Evolutionary conservation across 2,888 invertebrate genomes (phyloP).

Genomic region (Hartigia nigra): DNA sequence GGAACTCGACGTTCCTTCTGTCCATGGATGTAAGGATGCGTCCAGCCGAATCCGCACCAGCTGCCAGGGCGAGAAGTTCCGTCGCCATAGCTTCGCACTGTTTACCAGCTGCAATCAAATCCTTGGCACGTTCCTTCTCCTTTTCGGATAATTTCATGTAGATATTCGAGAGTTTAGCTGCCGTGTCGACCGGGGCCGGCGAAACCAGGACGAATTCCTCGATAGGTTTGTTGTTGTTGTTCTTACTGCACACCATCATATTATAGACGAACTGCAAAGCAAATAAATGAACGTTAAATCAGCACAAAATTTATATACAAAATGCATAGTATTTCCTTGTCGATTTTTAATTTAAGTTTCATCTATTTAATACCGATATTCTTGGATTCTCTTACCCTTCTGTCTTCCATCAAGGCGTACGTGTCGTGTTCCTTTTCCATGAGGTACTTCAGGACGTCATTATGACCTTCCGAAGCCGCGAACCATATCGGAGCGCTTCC

Average conservation of each 20-base stretch:
- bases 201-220: slow-evolving; percentile 98
- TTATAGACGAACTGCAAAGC: slow-evolving; percentile 87
- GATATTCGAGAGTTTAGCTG: slow-evolving; percentile 95
- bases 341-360: not conserved
- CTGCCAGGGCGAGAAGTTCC: slow-evolving; percentile 91
- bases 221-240: slow-evolving; percentile 94
- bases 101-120: slow-evolving; percentile 93
- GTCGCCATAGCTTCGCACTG: slow-evolving; percentile 99
- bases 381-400: slow-evolving; percentile 72
- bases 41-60: slow-evolving; percentile 94
- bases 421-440: slow-evolving; percentile 98
- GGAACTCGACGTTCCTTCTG: slow-evolving; percentile 91
- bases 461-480: slow-evolving; percentile 97
- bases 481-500: slow-evolving; percentile 98
- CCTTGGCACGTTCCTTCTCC: slow-evolving; percentile 98
- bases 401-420: slow-evolving; percentile 96
- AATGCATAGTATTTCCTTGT: not conserved
- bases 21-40: slow-evolving; percentile 95
- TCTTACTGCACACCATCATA: slow-evolving; percentile 97
- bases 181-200: slow-evolving; percentile 98
- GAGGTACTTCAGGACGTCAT: slow-evolving; percentile 93
- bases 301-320: not conserved
- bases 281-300: not conserved
- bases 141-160: slow-evolving; percentile 89
- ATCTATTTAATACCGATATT: not conserved